These are phyloP conservation scores for Varanus komodoensis DNA, from an alignment of 2,113 vertebrate species.

Conservation along the genomic window DNA sequence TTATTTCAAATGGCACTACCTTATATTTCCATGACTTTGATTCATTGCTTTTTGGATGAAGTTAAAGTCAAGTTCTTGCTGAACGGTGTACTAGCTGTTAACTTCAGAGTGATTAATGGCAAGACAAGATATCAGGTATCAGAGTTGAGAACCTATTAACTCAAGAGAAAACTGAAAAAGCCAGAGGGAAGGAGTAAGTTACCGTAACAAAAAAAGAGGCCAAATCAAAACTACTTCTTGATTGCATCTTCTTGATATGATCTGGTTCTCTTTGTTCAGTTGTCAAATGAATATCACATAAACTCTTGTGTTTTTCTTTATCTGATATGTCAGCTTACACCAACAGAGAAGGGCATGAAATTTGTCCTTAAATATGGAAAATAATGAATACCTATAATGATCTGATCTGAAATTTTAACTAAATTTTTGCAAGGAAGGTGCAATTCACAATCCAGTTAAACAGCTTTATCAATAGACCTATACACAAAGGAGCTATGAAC, in stretches of 20 bases:
- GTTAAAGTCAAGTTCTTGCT: conserved; percentile 70
- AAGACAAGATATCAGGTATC: conserved; percentile 75
- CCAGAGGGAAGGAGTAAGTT: conserved; percentile 78
- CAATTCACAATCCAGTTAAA: neutral
- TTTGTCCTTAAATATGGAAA: conserved; percentile 21
- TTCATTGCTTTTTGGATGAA: conserved; percentile 69
- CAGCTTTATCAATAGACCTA: neutral
- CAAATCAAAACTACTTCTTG: conserved; percentile 46
- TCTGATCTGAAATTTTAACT: conserved; percentile 11
- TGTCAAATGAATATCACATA: conserved; percentile 52
- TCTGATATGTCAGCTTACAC: conserved; percentile 35
- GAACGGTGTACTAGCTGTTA: conserved; percentile 80
- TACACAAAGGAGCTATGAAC: neutral
- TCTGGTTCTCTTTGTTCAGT: conserved; percentile 39
- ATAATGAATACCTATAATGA: conserved; percentile 18
- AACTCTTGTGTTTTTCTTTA: neutral
- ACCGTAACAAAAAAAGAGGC: conserved; percentile 65
- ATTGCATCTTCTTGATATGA: conserved; percentile 60
- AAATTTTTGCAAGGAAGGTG: neutral
- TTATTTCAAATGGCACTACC: conserved; percentile 44
- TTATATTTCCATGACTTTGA: conserved; percentile 71
- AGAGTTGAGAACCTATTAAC: conserved; percentile 76
- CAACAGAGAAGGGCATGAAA: conserved; percentile 8
- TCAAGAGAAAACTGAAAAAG: conserved; percentile 72
- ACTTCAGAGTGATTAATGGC: conserved; percentile 92